A percentile compares a stretch with the other conserved stretches of the same genome.
These are phyloP conservation scores for Morpho achilles DNA, from an alignment of 2,888 invertebrate species.

Conservation along the genomic window DNA sequence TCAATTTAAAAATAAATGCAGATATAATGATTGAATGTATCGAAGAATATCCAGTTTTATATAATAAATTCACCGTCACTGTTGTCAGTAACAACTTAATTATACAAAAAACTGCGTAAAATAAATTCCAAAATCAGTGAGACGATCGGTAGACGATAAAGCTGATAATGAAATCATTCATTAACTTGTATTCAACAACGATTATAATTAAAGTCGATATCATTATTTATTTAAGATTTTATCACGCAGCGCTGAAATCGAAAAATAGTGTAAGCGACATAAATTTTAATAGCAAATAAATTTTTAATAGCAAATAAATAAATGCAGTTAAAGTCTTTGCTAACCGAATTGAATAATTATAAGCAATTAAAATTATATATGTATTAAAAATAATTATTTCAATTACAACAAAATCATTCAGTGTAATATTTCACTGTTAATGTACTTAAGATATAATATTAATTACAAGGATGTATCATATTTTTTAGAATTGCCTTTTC, in stretches of 20 bases:
- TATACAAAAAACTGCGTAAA: constrained; percentile 13
- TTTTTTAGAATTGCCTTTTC: too few species aligned
- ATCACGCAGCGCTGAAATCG: constrained; percentile 7
- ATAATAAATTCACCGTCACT: constrained; percentile 7
- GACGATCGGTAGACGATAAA: constrained; percentile 17
- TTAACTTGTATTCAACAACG: constrained; percentile 25
- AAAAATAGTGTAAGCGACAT: constrained; percentile 2
- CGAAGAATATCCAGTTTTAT: constrained; percentile 2
- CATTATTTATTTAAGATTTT: constrained; percentile 29
- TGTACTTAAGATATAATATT: too few species aligned
- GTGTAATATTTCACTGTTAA: too few species aligned
- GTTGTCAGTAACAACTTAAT: constrained; percentile 9
- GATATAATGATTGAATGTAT: neutral
- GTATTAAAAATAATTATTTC: too few species aligned
- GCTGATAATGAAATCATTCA: constrained; percentile 18
- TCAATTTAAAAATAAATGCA: neutral
- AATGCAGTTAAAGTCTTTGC: too few species aligned
- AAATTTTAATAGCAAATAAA: neutral
- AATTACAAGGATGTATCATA: too few species aligned
- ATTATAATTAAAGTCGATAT: constrained; percentile 27
- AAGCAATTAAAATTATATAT: too few species aligned
- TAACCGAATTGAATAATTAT: too few species aligned
- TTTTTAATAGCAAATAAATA: too few species aligned
- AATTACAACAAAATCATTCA: too few species aligned
- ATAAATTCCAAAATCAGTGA: constrained; percentile 20